Base-by-base conservation (phyloP, 2,113 vertebrate species). In the Numenius arquata region DNA sequence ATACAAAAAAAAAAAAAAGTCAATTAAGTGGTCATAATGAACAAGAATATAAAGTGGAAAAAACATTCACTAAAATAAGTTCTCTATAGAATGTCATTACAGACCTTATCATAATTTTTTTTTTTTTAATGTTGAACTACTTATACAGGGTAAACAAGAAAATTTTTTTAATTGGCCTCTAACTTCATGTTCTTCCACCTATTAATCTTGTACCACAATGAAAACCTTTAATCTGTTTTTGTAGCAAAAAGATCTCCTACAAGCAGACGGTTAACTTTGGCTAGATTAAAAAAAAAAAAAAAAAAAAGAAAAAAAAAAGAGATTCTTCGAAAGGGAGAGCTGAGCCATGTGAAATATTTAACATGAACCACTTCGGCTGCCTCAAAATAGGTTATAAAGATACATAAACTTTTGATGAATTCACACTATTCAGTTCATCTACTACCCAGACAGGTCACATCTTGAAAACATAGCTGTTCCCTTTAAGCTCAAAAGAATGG, bases 331-430 rank as follows among this genome's bases (percentile, higher is more conserved):
- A 96, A 77, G 45, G n/a, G 7, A 95, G 15, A 67, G 43, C 47
- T 55, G 38, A 82, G 41, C 48, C 83, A 83, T 7, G 23, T 87
- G 41, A 90, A 96, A 87, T 80, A 90, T 74, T 95, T 88, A 91
- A 88, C n/a, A 30, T 9, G 22, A 90, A 83, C n/a, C 74, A 88
- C 67, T 76, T 83, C 23, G 76, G 52, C 53, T 83, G 43, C 75
- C 82, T 77, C 40, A 32, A 67, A 91, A 88, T 23, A 80, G 18
- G 47, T 73, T 85, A 66, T 30, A 71, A 88, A 85, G 74, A 50
- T 19, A 40, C 34, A 88, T 32, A 50, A 85, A 50, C 50, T 93
- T 79, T 55, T 70, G 62, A 95, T 91, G 74, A 91, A 89, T 88
- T 95, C 61, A 34, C 45, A 71, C 25, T 61, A 32, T 43, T 87